Evolutionary conservation across 1,140 invertebrate genomes (phyloP), one percentile per base, ranked within the genome.

Genomic region (Pseudomyrmex flavicornis): DNA sequence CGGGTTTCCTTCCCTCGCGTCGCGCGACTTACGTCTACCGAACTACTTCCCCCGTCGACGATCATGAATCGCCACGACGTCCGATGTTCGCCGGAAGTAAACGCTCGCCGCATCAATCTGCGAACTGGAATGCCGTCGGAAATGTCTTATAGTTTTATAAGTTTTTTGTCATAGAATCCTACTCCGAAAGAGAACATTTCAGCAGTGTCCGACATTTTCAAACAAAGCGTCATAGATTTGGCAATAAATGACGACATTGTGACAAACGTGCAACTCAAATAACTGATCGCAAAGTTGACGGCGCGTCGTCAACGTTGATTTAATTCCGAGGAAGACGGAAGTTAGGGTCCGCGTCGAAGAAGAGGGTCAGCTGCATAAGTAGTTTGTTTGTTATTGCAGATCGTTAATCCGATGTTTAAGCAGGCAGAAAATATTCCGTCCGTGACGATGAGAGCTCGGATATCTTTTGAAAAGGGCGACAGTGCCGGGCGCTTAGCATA

Each of bases 21-120:
- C 87, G 79, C 85, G 87, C 89, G 89, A 93, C 92, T 93, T 91
- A 91, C 90, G 89, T 46, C 87, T 88, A 90, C 89, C 82, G 84
- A 92, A 91, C 87, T 85, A 88, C 83, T 89, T 85, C 74, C 35
- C 74, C 69, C 85, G 48, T 75, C 83, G 72, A 52, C 66, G 80
- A 74, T 66, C 85, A 86, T 70, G 69, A 85, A 83, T 86, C 85
- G 66, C 56, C 44, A 26, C 52, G 20, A 44, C 52, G 58, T 76
- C 66, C 72, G 22, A 72, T 82, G 85, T 82, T 75, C 73, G 66
- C 44, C 26, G 22, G 35, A 74, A 74, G 79, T 66, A n/a, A 80
- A 80, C 56, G 76, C 66, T 72, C 66, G 56, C 76, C 76, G 22
- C 66, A 80, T 44, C 44, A 59, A 80, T 80, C 76, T 80, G 66